Base-by-base conservation (phyloP, 2,888 invertebrate genomes). In the Lissonota sp. region DNA sequence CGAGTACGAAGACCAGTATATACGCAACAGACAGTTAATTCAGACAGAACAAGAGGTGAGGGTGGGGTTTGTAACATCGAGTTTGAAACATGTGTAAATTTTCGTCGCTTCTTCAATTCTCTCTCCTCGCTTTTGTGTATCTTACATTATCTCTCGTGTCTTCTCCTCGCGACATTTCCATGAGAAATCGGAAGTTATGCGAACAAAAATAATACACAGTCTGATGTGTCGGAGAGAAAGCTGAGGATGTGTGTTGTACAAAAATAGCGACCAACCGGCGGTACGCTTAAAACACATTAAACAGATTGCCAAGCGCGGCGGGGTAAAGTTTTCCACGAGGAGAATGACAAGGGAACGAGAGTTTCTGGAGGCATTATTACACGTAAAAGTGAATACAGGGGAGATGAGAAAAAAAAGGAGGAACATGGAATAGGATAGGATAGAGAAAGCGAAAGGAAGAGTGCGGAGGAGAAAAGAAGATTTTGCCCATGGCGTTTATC, bases 181-280 rank as follows among this genome's bases (percentile, higher is more conserved):
- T 26, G 26, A 26, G 26, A 26, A 26, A 26, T 26, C 26, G 26
- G 26, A 26, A 26, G 26, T 26, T 26, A 26, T 3, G 26, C 26
- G 26, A 26, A 26, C 26, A 26, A 26, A 26, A 26, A 26, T 26
- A 26, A 26, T 26, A 26, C 26, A 26, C 26, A 26, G 26, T 1
- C 26, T 1, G 1, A 1, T 26, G 26, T 26, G 62, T 63, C 51
- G 14, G 37, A 40, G 26, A 14, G 14, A 51, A 40, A 55, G 49
- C 3, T 58, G 14, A 37, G 10, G 39, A 58, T 58, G 57, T 14
- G 69, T 26, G 39, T 55, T 44, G 37, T 73, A 73, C 76, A 73
- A 80, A 80, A 80, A 77, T 80, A 80, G 80, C 76, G 80, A 67
- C 80, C 66, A 79, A 75, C 79, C 72, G 69, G 71, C 66, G 55